Evolutionary conservation across 2,113 vertebrate genomes (phyloP), one percentile per base, ranked within the genome.

Genomic region (Gnathonemus echidnorhynchus): DNA sequence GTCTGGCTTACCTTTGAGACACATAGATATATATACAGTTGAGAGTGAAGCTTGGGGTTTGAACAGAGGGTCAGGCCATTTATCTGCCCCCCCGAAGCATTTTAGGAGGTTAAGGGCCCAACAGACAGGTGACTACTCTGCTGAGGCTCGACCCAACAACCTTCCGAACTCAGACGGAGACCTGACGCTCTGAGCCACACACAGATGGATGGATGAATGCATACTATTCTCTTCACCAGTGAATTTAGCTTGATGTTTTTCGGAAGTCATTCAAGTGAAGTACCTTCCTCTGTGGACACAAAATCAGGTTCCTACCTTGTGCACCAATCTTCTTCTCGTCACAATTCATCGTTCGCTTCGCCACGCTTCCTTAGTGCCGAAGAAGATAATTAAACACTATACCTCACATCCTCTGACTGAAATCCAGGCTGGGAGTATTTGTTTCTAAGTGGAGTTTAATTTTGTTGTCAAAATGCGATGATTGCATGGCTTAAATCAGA

Each of bases 401-500:
- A 89, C 49, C 50, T 89, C 50, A 50, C 13, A 56, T 46, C 13
- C 42, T 48, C 84, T 53, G 48, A 56, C 83, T 87, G 77, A 89
- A 84, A 56, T 56, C 15, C 89, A 50, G 31, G 45, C 74, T 56
- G 49, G n/a, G 42, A 90, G 39, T 77, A 42, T 50, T 86, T 56
- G 80, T 90, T 70, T 87, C 58, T n/a, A 74, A 87, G 62, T 62
- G 8, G 62, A 90, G 85, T 70, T 90, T 87, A 70, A 90, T 87
- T 90, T 87, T 58, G 24, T 87, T 48, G 62, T 49, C 24, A 48
- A 58, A 86, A 87, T 74, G 62, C 21, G 19, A 77, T 31, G 19
- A 49, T 62, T 42, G 19, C 35, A 62, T 90, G 58, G 62, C 87
- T 74, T 62, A 74, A 77, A 90, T 90, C 24, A 87, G 85, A 90